A percentile compares a stretch with the other conserved stretches of the same genome.
These are phyloP conservation scores for Paratrypauchen microcephalus DNA, from an alignment of 2,797 vertebrate genomes.

Conservation along the genomic window DNA sequence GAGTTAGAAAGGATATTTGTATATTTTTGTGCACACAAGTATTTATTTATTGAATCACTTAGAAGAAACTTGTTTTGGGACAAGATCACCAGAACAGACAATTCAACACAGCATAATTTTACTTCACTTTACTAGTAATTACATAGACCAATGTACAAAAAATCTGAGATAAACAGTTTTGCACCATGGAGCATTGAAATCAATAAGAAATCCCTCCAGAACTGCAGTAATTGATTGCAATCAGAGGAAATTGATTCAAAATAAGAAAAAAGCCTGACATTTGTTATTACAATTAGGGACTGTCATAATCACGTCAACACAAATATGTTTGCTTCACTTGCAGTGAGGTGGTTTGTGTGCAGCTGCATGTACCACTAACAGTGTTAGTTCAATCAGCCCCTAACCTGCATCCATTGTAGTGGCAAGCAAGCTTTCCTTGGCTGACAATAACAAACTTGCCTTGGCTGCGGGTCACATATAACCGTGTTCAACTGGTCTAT, in stretches of 20 bases:
- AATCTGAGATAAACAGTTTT: too few species aligned
- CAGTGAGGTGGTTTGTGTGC: slow-evolving; percentile 41
- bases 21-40: too few species aligned
- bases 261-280: too few species aligned
- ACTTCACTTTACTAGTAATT: not conserved
- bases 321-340: slow-evolving; percentile 22
- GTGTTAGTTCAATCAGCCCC: slow-evolving; percentile 11
- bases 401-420: too few species aligned
- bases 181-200: too few species aligned
- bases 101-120: not conserved
- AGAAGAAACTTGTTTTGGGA: too few species aligned
- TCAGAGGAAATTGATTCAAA: too few species aligned
- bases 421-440: slow-evolving; percentile 12
- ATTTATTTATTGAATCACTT: not conserved
- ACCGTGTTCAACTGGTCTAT: slow-evolving; percentile 34
- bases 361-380: too few species aligned
- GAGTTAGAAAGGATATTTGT: too few species aligned
- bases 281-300: not conserved
- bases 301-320: slow-evolving; percentile 33
- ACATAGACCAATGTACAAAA: too few species aligned
- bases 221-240: too few species aligned
- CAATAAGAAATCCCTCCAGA: too few species aligned
- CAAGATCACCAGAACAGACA: not conserved
- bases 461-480: slow-evolving; percentile 43
- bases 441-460: slow-evolving; percentile 8